Evolutionary conservation across 2,113 vertebrate species (phyloP), one percentile per base, ranked within the genome.

Genomic region (Perognathus longimembris): DNA sequence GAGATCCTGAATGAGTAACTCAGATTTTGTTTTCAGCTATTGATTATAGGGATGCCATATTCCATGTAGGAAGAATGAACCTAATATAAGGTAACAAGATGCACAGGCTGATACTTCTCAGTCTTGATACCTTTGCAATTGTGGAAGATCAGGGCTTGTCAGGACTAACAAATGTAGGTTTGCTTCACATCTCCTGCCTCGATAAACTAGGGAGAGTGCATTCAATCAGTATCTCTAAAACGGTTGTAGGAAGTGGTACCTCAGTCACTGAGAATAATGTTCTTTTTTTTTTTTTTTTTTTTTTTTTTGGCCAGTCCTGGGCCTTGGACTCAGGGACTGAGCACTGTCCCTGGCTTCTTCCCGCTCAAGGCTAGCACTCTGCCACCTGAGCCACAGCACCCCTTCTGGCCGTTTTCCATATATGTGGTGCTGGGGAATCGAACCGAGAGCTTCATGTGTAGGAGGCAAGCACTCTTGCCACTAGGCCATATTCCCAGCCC

Each of bases 181-280:
- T 86, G 30, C 11, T 54, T 83, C 6, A 64, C 22, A 83, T 57
- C 54, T 80, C 20, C 90, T 91, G 88, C 76, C 86, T 93, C 63
- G 67, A 74, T 82, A 74, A 92, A 87, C 34, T 54, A 14, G 67
- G 30, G 50, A 54, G 10, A 22, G 4, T 87, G 70, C 73, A 66
- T 57, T 70, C 61, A 61, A 87, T 42, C 45, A 17, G 21, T 7
- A 70, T 85, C 22, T 92, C 84, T 32, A 70, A 66, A 82, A 63
- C 10, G 38, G 42, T 66, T 67, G 28, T 3, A 15, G 40, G 10
- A 40, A 83, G 26, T 75, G 66, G 71, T 63, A 70, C 2, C 73
- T 40, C 78, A 30, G 12, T 30, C 34, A 30, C 26, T 54, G 34
- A 74, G 20, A 18, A 11, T 32, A 61, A 54, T 54, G 15, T 32